Evolutionary conservation across 2,113 vertebrate genomes (phyloP), one percentile per base, ranked within the genome.

Genomic region (Tylochromis polylepis): DNA sequence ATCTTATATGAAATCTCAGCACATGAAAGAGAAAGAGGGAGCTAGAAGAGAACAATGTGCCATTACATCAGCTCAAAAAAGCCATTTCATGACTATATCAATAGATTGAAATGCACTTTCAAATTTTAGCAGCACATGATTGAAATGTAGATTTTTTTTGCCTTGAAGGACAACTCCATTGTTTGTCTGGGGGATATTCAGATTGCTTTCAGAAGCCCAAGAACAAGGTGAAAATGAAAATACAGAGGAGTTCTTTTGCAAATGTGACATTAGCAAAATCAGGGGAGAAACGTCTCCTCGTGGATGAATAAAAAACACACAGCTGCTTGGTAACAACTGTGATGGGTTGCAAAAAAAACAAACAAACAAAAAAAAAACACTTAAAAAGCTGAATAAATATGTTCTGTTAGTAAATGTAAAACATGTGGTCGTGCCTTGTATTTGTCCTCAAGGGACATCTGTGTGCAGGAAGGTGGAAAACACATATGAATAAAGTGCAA

Each of bases 61-160:
- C 38, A 85, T 84, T 60, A 82, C 18, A 57, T 24, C 72, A 34
- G 34, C 36, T 57, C 49, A 79, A 87, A 82, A 84, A 83, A 83
- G 62, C 41, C 24, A 27, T 77, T 86, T 72, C 36, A 70, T 81
- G 85, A 90, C 49, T 79, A 34, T 38, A 84, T 88, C 85, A 83
- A 62, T 58, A 84, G 90, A 88, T 67, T 90, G 57, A 92, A 89
- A 86, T 72, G 53, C 46, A 82, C 82, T 84, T 88, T 93, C 79
- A 92, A 90, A 92, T 14, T 77, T 67, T 78, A 82, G 83, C 65
- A 53, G 80, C 85, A 34, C 86, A 82, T 14, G 53, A 82, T 70
- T 85, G 82, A 85, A 92, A 89, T 91, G 88, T 84, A 84, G 70
- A 58, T 94, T 93, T 67, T 82, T 83, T 82, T 67, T 83, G 72